Conservation (phyloP, 2,797 vertebrate genomes). For the Phylloscopus collybita region DNA sequence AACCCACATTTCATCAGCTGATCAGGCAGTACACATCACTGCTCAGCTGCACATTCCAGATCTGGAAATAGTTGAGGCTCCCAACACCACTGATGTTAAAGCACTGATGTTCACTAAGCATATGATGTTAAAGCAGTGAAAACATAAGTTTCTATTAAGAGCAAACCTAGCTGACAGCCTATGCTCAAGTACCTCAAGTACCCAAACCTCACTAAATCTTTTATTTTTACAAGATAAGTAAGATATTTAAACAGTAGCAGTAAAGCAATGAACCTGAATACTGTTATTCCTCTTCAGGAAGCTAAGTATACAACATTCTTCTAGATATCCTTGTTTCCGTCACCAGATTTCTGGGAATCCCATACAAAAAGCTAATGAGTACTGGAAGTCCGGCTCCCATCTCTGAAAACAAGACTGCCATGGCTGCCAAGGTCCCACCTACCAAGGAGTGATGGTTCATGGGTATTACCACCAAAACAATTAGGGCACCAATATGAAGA, state of each 20-base stretch:
- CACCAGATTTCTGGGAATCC: background rate
- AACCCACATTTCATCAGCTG: constrained; percentile 36
- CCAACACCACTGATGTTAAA: background rate
- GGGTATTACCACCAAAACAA: background rate
- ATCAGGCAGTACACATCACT: background rate
- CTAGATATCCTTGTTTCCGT: background rate
- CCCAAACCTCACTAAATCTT: background rate
- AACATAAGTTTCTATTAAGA: background rate
- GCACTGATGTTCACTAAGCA: background rate
- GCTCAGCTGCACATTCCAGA: constrained; percentile 26
- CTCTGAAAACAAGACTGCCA: background rate
- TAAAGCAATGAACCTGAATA: background rate
- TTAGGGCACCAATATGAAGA: background rate
- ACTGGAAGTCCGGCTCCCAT: background rate
- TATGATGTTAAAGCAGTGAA: background rate
- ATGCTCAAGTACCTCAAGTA: background rate
- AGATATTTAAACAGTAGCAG: background rate
- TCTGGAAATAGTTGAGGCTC: background rate
- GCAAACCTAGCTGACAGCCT: background rate
- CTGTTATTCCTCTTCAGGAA: background rate
- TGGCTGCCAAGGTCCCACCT: background rate
- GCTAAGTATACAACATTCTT: background rate
- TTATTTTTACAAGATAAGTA: background rate
- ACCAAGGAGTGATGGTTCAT: background rate
- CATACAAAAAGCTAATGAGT: background rate